Percentiles rank a stretch among this genome's conserved stretches.
These are phyloP conservation scores for Synanthedon tipuliformis DNA, from an alignment of 2,888 invertebrate species.

Conservation along the genomic window DNA sequence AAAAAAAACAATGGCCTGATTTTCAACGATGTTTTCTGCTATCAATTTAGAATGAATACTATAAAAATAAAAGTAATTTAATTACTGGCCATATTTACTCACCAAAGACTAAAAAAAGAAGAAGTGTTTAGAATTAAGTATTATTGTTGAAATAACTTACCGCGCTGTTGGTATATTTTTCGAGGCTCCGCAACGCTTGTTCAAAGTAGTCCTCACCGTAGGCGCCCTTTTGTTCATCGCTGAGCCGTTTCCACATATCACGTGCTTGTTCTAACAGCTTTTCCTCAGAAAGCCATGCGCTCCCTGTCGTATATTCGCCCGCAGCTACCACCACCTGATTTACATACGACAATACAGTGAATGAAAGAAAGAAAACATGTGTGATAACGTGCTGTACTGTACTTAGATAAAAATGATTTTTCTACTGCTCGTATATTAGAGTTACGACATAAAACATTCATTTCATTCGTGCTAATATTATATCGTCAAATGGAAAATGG, in stretches of 20 bases:
- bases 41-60: no score
- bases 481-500: no score
- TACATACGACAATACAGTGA: not conserved
- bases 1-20: no score
- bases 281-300: constrained; percentile 79
- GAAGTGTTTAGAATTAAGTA: not conserved
- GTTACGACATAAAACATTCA: no score
- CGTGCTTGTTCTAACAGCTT: constrained; percentile 77
- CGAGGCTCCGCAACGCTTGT: constrained; percentile 80
- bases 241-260: constrained; percentile 86
- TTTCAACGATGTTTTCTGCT: no score
- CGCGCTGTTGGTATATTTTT: constrained; percentile 80
- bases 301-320: constrained; percentile 86
- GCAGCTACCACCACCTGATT: constrained; percentile 80
- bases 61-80: no score
- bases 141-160: constrained; percentile 41
- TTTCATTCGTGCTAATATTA: no score
- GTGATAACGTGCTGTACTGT: no score
- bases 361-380: no score
- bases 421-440: no score
- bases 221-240: constrained; percentile 79
- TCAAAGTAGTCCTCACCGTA: constrained; percentile 89
- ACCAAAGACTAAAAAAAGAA: not conserved
- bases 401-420: no score
- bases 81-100: no score